A percentile compares a stretch with the other conserved stretches of the same genome.
phyloP scores from a whole-genome alignment of 1,140 invertebrate genomes.

The Euschistus heros region DNA sequence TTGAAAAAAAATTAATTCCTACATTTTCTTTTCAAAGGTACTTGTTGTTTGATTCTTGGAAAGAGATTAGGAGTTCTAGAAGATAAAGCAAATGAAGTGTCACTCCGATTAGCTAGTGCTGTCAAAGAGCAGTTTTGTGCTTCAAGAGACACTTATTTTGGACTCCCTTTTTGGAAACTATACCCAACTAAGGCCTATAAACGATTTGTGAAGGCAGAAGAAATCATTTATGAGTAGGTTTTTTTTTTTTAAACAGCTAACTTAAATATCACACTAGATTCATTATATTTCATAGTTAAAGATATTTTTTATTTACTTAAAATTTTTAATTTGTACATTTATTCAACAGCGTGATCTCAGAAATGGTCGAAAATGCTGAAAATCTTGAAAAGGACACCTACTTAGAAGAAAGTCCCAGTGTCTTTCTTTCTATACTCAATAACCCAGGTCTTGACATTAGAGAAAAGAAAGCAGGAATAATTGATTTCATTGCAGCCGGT shows the following conservation, averaged over 20 bases:
- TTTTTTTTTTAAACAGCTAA: too few relatives aligned
- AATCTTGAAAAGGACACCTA: constrained; percentile 39
- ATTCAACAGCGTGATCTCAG: constrained; percentile 57
- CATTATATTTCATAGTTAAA: neutral
- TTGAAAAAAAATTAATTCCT: too few relatives aligned
- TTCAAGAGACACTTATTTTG: constrained; percentile 68
- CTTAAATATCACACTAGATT: too few relatives aligned
- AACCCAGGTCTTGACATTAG: constrained; percentile 57
- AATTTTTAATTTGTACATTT: constrained; percentile 26
- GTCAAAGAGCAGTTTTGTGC: constrained; percentile 63
- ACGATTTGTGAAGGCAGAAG: constrained; percentile 60
- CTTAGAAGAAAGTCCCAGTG: constrained; percentile 48
- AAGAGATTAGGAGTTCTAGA: constrained; percentile 67
- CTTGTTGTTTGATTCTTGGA: constrained; percentile 64
- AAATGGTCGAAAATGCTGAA: constrained; percentile 56
- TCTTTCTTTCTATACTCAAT: constrained; percentile 62
- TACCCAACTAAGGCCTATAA: constrained; percentile 60
- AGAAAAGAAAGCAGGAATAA: constrained; percentile 72
- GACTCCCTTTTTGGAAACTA: constrained; percentile 71
- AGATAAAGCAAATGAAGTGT: constrained; percentile 38
- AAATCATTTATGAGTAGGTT: constrained; percentile 58
- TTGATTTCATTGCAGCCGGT: constrained; percentile 76
- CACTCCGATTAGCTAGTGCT: constrained; percentile 48
- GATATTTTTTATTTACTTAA: constrained; percentile 6
- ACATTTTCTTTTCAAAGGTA: constrained; percentile 41